These are phyloP conservation scores for Microcebus griseorufus DNA, from an alignment of 2,113 vertebrate genomes.

Conservation along the genomic window DNA sequence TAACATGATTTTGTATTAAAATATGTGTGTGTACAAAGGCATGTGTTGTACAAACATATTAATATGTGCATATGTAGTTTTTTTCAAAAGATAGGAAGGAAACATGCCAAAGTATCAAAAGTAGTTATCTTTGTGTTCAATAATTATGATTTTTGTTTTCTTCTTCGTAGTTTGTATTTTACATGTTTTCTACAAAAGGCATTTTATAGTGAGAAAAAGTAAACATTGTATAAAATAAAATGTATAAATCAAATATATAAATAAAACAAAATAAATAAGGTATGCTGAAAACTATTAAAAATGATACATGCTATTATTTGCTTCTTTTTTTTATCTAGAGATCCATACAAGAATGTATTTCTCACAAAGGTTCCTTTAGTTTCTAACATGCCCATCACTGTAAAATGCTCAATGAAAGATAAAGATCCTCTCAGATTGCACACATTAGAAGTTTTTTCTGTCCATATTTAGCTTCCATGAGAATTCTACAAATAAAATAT, in stretches of 20 bases:
- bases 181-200: neutral
- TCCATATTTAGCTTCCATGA: constrained; percentile 36
- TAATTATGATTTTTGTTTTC: neutral
- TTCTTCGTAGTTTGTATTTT: neutral
- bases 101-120: neutral
- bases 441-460: constrained; percentile 21
- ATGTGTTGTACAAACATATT: neutral
- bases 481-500: constrained; percentile 51
- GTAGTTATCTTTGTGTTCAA: neutral
- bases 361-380: neutral
- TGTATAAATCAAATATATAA: neutral
- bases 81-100: neutral
- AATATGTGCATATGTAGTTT: no score
- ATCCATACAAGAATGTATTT: neutral
- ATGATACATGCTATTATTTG: neutral
- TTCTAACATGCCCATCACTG: neutral
- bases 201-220: constrained; percentile 23
- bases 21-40: neutral
- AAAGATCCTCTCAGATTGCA: neutral
- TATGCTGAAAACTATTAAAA: neutral
- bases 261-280: neutral
- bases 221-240: neutral
- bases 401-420: neutral
- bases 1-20: neutral
- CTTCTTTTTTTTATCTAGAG: neutral